phyloP scores from a whole-genome alignment of 2,113 vertebrate genomes.

The Fulmarus glacialis region DNA sequence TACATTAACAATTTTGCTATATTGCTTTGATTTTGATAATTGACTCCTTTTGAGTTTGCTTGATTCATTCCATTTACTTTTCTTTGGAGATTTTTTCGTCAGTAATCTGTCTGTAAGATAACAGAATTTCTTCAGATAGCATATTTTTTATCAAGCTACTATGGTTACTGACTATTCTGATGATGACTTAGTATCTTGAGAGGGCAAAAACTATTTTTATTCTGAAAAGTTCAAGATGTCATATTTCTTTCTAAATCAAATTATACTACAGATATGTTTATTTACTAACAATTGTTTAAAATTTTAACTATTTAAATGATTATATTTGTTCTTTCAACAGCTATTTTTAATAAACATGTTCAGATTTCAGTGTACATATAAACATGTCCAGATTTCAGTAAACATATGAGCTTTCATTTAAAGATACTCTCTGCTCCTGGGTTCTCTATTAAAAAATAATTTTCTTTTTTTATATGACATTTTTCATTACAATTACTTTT shows the following conservation, averaged over 20 bases:
- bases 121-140: not conserved
- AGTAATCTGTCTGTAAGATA: not conserved
- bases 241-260: not conserved
- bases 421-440: not conserved
- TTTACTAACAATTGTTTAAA: not conserved
- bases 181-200: not conserved
- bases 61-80: not conserved
- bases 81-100: not conserved
- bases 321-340: not conserved
- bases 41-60: not conserved
- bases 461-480: fast-evolving
- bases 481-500: not conserved
- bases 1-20: not conserved
- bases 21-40: not conserved
- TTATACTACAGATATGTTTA: not conserved
- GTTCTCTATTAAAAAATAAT: not conserved
- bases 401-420: not conserved
- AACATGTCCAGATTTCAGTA: not conserved
- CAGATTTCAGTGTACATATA: not conserved
- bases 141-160: not conserved
- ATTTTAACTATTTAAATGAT: not conserved
- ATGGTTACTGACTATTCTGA: not conserved
- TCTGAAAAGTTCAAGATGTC: not conserved
- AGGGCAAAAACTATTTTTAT: not conserved
- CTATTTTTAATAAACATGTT: not conserved